A percentile compares a stretch with the other conserved stretches of the same genome.
phyloP scores from a whole-genome alignment of 1,140 invertebrate genomes.

The Teleogryllus occipitalis region DNA sequence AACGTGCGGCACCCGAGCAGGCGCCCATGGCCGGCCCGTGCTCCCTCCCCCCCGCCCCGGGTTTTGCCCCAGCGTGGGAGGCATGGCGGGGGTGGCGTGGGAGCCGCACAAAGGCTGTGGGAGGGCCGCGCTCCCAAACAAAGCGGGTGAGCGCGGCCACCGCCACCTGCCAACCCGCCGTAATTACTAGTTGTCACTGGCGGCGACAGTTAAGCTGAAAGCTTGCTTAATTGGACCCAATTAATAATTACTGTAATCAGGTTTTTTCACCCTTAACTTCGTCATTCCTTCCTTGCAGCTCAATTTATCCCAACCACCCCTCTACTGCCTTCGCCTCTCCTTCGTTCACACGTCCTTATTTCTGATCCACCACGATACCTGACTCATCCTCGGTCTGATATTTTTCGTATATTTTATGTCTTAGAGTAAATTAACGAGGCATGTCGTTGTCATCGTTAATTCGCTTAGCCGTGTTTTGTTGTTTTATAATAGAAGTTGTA shows the following conservation, averaged over 20 bases:
- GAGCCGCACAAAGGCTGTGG: too few species aligned
- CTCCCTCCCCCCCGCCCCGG: too few species aligned
- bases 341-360: too few species aligned
- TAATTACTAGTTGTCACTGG: slow-evolving; percentile 4
- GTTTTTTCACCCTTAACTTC: background rate
- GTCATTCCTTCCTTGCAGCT: background rate
- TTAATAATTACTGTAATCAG: background rate
- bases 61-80: too few species aligned
- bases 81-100: too few species aligned
- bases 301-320: background rate
- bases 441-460: background rate
- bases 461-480: background rate
- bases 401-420: background rate
- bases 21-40: too few species aligned
- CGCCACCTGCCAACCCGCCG: background rate
- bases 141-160: background rate
- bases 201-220: slow-evolving; percentile 3
- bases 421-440: background rate
- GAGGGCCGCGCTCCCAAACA: background rate
- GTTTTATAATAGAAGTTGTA: background rate
- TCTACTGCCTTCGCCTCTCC: background rate
- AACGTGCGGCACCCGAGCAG: too few species aligned
- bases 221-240: slow-evolving; percentile 3
- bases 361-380: background rate
- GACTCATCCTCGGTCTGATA: background rate